phyloP scores from a whole-genome alignment of 2,797 vertebrate genomes.

The Synaphobranchus kaupii region DNA sequence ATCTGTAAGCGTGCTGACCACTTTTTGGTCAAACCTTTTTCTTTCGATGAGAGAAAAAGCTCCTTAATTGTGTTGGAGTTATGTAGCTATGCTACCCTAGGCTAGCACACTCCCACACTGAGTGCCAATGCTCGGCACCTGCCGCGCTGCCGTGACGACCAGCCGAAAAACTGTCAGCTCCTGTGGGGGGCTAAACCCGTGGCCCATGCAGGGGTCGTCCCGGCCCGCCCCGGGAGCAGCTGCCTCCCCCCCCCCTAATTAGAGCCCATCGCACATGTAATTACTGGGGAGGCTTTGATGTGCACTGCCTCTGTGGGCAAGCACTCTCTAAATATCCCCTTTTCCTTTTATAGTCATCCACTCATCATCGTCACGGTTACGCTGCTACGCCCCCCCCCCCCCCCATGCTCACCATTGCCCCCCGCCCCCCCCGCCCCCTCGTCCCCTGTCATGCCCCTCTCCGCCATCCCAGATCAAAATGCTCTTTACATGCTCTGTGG shows the following conservation, averaged over 20 bases:
- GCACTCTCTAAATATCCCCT: slow-evolving; percentile 58
- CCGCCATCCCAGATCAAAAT: background rate
- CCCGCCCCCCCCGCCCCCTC: background rate
- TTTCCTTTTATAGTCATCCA: slow-evolving; percentile 68
- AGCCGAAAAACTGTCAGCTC: slow-evolving; percentile 35
- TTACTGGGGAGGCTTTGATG: slow-evolving; percentile 64
- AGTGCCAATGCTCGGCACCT: background rate
- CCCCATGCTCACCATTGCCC: slow-evolving; percentile 39
- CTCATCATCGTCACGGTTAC: slow-evolving; percentile 56
- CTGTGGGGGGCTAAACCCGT: slow-evolving; percentile 31
- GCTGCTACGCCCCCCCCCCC: too few relatives aligned
- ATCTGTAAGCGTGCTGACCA: background rate
- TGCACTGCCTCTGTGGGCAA: background rate
- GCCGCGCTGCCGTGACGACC: slow-evolving; percentile 38
- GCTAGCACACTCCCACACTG: background rate
- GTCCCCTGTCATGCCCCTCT: slow-evolving; percentile 1
- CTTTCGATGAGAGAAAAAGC: background rate
- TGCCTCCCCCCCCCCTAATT: slow-evolving; percentile 65
- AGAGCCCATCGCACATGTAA: slow-evolving; percentile 64
- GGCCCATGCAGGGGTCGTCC: slow-evolving; percentile 41
- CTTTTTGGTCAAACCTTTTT: background rate
- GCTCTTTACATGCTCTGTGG: slow-evolving; percentile 40
- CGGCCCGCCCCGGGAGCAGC: slow-evolving; percentile 43
- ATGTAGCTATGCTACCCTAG: background rate
- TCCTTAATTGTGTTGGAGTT: background rate